phyloP scores from a whole-genome alignment of 2,888 invertebrate genomes.

The Acrocyrtus sp. region DNA sequence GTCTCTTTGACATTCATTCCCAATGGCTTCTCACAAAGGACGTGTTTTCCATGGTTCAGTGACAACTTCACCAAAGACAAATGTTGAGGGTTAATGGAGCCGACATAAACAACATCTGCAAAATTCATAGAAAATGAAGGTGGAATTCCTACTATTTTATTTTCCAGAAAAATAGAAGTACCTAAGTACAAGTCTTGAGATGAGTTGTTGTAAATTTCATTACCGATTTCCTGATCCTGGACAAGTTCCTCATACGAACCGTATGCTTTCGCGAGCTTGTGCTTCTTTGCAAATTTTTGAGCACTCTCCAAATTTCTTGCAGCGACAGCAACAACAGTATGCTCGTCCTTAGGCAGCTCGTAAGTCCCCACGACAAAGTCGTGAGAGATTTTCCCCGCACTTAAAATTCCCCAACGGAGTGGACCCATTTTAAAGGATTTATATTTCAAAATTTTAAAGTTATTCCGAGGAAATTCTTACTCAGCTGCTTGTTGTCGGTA shows the following conservation, averaged over 20 bases:
- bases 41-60: conserved; percentile 84
- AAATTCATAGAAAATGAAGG: no score
- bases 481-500: no score
- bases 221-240: conserved; percentile 73
- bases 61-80: conserved; percentile 77
- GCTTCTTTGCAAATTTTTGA: conserved; percentile 78
- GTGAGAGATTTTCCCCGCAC: conserved; percentile 85
- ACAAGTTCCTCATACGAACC: conserved; percentile 82
- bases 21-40: conserved; percentile 91
- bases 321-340: conserved; percentile 80
- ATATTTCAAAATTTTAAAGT: no score
- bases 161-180: no score
- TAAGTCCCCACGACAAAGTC: conserved; percentile 82
- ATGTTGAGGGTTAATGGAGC: conserved; percentile 80
- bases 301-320: conserved; percentile 80
- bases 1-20: conserved; percentile 82
- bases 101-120: conserved; percentile 88
- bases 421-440: conserved; percentile 56
- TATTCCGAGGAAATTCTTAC: no score
- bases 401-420: conserved; percentile 85
- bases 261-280: conserved; percentile 77
- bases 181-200: no score
- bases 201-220: not conserved
- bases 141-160: no score
- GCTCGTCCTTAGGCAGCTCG: conserved; percentile 75